A percentile compares a stretch with the other conserved stretches of the same genome.
Evolutionary conservation across 53 echinoderm and acorn worm species (phyloP).

Genomic region (Glandiceps talaboti): DNA sequence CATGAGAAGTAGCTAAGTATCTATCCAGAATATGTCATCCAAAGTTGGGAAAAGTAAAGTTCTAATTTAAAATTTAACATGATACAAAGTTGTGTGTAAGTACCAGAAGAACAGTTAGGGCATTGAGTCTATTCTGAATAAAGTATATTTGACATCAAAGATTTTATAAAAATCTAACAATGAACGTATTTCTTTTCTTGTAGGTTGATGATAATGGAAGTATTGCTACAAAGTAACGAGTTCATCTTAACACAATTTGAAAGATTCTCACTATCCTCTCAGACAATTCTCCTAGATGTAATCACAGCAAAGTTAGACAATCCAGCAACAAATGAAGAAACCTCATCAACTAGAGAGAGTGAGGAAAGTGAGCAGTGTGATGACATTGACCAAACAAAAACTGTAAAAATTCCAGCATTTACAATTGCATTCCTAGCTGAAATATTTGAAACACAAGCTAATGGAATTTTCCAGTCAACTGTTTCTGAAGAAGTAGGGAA

Average conservation of each 20-base stretch:
- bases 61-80: too few species aligned
- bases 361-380: background rate
- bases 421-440: slow-evolving; percentile 17
- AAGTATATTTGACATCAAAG: too few species aligned
- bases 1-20: too few species aligned
- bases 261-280: slow-evolving; percentile 19
- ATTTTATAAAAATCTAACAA: too few species aligned
- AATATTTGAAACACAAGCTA: slow-evolving; percentile 27
- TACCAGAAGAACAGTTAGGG: too few species aligned
- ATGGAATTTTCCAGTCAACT: slow-evolving; percentile 10
- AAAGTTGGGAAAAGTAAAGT: too few species aligned
- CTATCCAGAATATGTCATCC: too few species aligned
- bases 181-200: too few species aligned
- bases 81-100: too few species aligned
- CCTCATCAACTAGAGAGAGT: background rate
- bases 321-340: background rate
- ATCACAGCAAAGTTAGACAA: slow-evolving; percentile 20
- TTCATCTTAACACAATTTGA: slow-evolving; percentile 28
- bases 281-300: slow-evolving; percentile 40
- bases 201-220: slow-evolving; percentile 35
- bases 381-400: background rate
- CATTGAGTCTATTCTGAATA: too few species aligned
- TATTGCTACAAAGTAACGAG: slow-evolving; percentile 12
- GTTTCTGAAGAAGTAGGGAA: slow-evolving; percentile 10
- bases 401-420: background rate